Evolutionary conservation across 37 sponge, comb jelly and placozoan genomes (phyloP).

Genomic region (Mnemiopsis leidyi): DNA sequence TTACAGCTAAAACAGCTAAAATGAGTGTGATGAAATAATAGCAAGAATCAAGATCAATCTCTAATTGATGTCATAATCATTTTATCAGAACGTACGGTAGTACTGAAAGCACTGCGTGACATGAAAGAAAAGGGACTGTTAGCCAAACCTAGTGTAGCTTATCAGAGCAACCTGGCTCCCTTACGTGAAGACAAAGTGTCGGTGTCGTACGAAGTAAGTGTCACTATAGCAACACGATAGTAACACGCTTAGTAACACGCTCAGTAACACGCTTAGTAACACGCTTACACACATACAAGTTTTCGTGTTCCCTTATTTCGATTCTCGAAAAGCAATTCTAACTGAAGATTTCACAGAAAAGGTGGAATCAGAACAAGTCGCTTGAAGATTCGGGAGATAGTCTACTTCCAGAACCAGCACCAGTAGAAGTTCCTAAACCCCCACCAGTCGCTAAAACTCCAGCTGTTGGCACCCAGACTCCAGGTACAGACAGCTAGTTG

Average conservation of each 20-base stretch:
- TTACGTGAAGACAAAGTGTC: conserved; percentile 32
- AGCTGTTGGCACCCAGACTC: conserved; percentile 33
- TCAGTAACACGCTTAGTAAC: no score
- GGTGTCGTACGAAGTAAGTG: neutral
- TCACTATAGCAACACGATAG: no score
- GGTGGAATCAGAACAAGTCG: conserved; percentile 3
- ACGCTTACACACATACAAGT: no score
- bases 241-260: no score
- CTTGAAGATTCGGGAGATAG: neutral
- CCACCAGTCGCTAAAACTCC: neutral
- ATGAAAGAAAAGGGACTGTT: conserved; percentile 60
- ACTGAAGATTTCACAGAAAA: no score
- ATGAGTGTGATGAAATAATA: no score
- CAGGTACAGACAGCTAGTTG: no score
- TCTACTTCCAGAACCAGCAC: neutral
- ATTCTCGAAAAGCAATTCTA: no score
- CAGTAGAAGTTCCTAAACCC: neutral
- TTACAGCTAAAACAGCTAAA: no score
- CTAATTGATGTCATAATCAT: no score
- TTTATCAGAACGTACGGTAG: conserved; percentile 32
- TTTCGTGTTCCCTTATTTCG: no score
- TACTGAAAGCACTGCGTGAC: conserved; percentile 51
- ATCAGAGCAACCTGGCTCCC: neutral
- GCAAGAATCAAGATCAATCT: no score
- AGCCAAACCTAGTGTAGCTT: neutral